Evolutionary conservation across 2,113 vertebrate species (phyloP).

Genomic region (Numenius arquata): DNA sequence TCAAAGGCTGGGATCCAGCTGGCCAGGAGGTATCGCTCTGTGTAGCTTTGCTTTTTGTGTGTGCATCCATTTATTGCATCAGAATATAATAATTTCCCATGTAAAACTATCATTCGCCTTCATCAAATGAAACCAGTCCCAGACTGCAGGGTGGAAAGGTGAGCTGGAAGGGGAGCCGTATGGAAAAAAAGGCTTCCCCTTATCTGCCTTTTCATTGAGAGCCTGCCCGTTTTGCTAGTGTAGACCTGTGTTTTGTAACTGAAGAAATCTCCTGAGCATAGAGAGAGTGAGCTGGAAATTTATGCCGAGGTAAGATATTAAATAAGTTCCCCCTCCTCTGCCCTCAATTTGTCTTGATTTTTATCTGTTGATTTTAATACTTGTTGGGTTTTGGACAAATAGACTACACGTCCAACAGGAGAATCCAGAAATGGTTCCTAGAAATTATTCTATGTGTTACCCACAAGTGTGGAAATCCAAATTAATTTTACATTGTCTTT

Average conservation of each 20-base stretch:
- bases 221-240: not conserved
- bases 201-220: not conserved
- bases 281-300: not conserved
- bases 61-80: not conserved
- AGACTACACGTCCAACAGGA: not conserved
- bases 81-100: not conserved
- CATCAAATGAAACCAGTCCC: not conserved
- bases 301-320: not conserved
- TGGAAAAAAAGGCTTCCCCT: fast-evolving
- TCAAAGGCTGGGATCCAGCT: not conserved
- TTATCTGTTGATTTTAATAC: not conserved
- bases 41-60: not conserved
- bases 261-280: not conserved
- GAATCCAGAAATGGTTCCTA: not conserved
- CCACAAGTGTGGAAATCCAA: not conserved
- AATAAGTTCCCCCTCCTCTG: fast-evolving
- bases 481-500: not conserved
- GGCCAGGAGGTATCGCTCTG: not conserved
- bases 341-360: not conserved
- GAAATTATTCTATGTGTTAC: not conserved
- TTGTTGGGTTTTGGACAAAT: not conserved
- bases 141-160: not conserved
- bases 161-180: not conserved
- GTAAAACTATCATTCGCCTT: not conserved
- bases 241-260: not conserved